Evolutionary conservation across 2,797 vertebrate genomes (phyloP), one percentile per base, ranked within the genome.

Genomic region (Setipinna tenuifilis): DNA sequence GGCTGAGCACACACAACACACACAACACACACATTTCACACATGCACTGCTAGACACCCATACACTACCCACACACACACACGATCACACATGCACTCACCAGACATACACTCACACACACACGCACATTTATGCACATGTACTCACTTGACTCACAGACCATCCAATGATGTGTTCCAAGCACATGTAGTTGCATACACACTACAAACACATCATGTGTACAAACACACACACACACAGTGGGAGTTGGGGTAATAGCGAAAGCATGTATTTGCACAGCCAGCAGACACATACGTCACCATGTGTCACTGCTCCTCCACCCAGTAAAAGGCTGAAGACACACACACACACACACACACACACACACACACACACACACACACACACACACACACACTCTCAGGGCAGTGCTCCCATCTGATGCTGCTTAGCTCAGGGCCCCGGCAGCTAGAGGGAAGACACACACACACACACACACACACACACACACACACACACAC

Each of bases 31-130:
- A 80, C 19, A 44, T 19, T 19, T 19, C 19, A n/a, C 59, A 61
- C 59, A 61, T 21, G 58, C 58, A 59, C 58, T 3, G 17, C 16
- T 17, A 59, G n/a, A 59, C 58, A 61, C 58, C n/a, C n/a, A n/a
- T n/a, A 61, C 58, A 61, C 3, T 21, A 21, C 21, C n/a, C 57
- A 59, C 61, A 35, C 81, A 78, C 54, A 54, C 28, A 80, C 61
- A 82, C 31, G 35, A 7, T 54, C 84, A 83, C 44, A 81, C 28
- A 82, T 31, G 61, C 68, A 83, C 12, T 16, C 84, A 85, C 80
- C 41, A 46, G 54, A 85, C 35, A 75, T 48, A 58, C 2, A 25
- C 17, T 57, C 35, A 41, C 35, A 41, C 35, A 41, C 35, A 41
- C 35, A 41, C 35, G 5, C 35, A 41, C 5, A 41, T 41, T 5